Percentiles rank a stretch among this genome's conserved stretches.
phyloP scores from a whole-genome alignment of 2,113 vertebrate species.

The Orthonyx spaldingii region DNA sequence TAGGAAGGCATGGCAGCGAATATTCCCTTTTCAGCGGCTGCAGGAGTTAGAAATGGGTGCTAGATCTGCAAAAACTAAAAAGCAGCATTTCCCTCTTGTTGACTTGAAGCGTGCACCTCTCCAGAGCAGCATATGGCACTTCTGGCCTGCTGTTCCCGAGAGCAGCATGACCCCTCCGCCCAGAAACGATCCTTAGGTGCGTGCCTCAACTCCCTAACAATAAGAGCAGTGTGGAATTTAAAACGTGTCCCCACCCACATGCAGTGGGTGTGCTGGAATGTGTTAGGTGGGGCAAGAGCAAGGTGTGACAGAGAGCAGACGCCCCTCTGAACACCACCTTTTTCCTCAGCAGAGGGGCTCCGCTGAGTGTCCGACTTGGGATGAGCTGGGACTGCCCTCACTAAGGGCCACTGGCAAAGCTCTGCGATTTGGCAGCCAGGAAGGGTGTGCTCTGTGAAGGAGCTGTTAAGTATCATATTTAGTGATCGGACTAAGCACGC shows the following conservation, averaged over 20 bases:
- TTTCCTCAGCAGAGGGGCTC: not conserved
- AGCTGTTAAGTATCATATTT: not conserved
- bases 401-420: not conserved
- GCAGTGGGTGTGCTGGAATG: not conserved
- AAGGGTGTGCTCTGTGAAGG: not conserved
- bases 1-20: not conserved
- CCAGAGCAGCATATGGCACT: not conserved
- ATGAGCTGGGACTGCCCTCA: not conserved
- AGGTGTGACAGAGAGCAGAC: not conserved
- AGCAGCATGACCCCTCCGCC: not conserved
- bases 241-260: not conserved
- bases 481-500: not conserved
- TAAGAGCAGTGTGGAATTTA: not conserved
- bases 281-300: not conserved
- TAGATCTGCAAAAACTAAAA: not conserved
- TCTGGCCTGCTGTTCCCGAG: rapidly evolving
- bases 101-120: not conserved
- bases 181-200: not conserved
- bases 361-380: not conserved
- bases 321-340: not conserved
- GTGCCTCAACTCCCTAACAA: not conserved
- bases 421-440: not conserved
- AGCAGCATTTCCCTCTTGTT: not conserved
- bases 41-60: not conserved
- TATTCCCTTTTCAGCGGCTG: not conserved